These are phyloP conservation scores for Ardeotis arabs DNA, from an alignment of 2,113 vertebrate species.

Conservation along the genomic window DNA sequence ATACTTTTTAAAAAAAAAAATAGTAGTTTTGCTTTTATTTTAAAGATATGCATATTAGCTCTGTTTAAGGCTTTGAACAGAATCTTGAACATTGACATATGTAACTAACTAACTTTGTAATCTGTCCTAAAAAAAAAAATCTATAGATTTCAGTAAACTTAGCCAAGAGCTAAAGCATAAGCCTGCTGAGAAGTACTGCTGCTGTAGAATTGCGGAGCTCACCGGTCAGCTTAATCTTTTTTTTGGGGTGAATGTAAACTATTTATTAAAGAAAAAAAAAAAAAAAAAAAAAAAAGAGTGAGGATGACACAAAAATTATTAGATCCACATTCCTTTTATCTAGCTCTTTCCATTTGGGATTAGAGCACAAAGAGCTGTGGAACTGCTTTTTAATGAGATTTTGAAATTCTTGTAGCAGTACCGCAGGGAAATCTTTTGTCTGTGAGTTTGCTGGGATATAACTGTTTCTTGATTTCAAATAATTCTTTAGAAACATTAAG, in stretches of 20 bases:
- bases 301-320: neutral
- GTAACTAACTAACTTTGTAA: neutral
- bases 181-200: neutral
- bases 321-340: neutral
- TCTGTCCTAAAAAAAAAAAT: neutral
- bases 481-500: neutral
- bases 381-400: constrained; percentile 29
- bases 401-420: neutral
- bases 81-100: neutral
- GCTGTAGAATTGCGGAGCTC: neutral
- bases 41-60: neutral
- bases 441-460: neutral
- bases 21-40: neutral
- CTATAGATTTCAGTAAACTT: neutral
- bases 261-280: neutral
- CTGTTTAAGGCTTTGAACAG: neutral
- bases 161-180: neutral
- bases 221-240: neutral
- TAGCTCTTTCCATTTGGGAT: neutral
- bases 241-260: neutral
- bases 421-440: neutral
- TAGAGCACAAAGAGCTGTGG: neutral
- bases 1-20: neutral
- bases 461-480: neutral
- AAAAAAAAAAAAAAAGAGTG: neutral